phyloP scores from a whole-genome alignment of 2,888 invertebrate genomes.

The Eumacrocentrus americanus region DNA sequence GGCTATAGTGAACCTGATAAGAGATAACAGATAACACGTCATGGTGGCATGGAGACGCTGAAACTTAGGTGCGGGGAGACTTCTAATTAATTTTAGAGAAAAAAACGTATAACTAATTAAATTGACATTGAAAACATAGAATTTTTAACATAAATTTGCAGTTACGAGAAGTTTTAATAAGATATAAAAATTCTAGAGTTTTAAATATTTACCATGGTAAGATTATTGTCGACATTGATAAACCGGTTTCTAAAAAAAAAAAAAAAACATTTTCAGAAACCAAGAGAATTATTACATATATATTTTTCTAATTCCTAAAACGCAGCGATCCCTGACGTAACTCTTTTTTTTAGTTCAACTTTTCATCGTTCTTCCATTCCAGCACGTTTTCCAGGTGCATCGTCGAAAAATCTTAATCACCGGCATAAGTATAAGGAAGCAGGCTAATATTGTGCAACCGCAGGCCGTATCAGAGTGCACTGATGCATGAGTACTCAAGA shows the following conservation, averaged over 20 bases:
- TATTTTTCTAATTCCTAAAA: neutral
- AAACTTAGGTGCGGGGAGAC: neutral
- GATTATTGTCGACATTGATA: too few species aligned
- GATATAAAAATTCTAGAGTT: too few species aligned
- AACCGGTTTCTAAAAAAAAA: too few species aligned
- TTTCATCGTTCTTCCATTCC: neutral
- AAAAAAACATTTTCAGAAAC: neutral
- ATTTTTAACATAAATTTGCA: neutral
- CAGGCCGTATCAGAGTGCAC: slow-evolving; percentile 2
- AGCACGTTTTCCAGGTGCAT: neutral
- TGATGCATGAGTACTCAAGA: slow-evolving; percentile 9
- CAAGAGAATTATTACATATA: neutral
- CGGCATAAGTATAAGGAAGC: neutral
- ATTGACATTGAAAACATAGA: neutral
- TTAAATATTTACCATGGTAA: too few species aligned
- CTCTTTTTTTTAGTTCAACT: neutral
- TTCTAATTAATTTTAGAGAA: slow-evolving; percentile 13
- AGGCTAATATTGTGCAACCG: slow-evolving; percentile 14
- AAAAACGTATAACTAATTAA: neutral
- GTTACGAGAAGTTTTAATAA: too few species aligned
- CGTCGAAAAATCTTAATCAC: neutral
- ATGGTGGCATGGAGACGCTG: neutral
- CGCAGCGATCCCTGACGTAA: neutral
- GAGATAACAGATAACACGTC: slow-evolving; percentile 5
- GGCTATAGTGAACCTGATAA: slow-evolving; percentile 14